Percentiles rank a stretch among this genome's conserved stretches.
Evolutionary conservation across 1,140 invertebrate genomes (phyloP).

Genomic region (Drosophila neocordata): DNA sequence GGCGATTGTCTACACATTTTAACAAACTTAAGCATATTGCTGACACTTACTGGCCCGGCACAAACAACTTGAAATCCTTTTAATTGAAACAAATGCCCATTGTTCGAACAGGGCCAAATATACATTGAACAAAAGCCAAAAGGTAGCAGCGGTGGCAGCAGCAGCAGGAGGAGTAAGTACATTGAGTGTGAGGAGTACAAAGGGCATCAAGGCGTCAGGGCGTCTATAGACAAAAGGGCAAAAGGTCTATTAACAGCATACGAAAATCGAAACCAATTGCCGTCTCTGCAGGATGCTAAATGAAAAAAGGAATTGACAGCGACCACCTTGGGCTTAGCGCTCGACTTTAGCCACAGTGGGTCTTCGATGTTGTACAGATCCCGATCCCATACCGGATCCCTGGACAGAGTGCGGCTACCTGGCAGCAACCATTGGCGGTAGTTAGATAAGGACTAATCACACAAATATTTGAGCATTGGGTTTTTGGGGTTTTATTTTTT

Average conservation of each 20-base stretch:
- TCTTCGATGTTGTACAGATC: constrained; percentile 24
- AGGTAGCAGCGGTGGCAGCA: constrained; percentile 19
- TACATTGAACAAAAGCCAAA: constrained; percentile 32
- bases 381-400: constrained; percentile 9
- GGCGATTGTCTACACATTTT: constrained; percentile 56
- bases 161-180: constrained; percentile 5
- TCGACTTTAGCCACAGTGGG: constrained; percentile 76
- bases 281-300: constrained; percentile 75
- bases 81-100: constrained; percentile 78
- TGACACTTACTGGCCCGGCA: constrained; percentile 45
- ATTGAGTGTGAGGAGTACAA: constrained; percentile 14
- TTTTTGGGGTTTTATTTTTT: constrained; percentile 30
- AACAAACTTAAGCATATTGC: constrained; percentile 39
- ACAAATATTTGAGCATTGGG: constrained; percentile 79
- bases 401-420: constrained; percentile 45
- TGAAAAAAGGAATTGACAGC: constrained; percentile 67
- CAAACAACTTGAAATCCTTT: constrained; percentile 63
- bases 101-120: constrained; percentile 40
- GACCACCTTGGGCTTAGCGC: constrained; percentile 44
- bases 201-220: constrained; percentile 65
- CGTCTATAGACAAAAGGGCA: constrained; percentile 69
- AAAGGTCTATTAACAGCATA: constrained; percentile 63
- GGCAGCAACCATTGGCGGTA: constrained; percentile 33
- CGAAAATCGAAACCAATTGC: constrained; percentile 76
- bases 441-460: constrained; percentile 81